phyloP scores from a whole-genome alignment of 1,140 invertebrate genomes.

The Leptinotarsa defecta region DNA sequence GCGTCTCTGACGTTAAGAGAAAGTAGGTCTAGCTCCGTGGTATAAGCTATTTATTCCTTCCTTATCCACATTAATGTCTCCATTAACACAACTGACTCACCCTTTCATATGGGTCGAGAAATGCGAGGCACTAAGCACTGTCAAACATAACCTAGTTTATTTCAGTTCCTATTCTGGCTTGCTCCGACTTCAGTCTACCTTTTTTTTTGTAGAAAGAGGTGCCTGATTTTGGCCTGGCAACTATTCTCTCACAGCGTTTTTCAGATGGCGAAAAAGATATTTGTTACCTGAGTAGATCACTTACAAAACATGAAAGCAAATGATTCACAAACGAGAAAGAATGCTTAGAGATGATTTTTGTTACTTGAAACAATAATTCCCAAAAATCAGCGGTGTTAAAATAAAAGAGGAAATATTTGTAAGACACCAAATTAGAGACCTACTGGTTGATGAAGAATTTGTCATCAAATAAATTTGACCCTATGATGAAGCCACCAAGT shows the following conservation, averaged over 20 bases:
- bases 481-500: not conserved
- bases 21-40: conserved; percentile 57
- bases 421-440: no score
- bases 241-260: not conserved
- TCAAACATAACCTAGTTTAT: not conserved
- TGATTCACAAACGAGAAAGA: not conserved
- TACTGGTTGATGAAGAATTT: not conserved
- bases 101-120: not conserved
- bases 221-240: not conserved
- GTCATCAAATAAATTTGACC: not conserved
- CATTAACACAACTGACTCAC: not conserved
- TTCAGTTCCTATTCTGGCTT: not conserved
- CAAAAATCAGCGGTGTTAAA: no score
- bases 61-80: not conserved
- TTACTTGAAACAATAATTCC: no score
- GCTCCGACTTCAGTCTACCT: not conserved
- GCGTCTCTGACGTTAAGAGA: conserved; percentile 46
- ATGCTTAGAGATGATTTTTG: not conserved
- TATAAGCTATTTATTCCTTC: not conserved
- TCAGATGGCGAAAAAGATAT: not conserved
- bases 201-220: not conserved
- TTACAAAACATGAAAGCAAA: not conserved
- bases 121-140: not conserved
- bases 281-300: not conserved
- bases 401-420: no score